phyloP scores from a whole-genome alignment of 2,113 vertebrate genomes.

The Oostethus manadensis region DNA sequence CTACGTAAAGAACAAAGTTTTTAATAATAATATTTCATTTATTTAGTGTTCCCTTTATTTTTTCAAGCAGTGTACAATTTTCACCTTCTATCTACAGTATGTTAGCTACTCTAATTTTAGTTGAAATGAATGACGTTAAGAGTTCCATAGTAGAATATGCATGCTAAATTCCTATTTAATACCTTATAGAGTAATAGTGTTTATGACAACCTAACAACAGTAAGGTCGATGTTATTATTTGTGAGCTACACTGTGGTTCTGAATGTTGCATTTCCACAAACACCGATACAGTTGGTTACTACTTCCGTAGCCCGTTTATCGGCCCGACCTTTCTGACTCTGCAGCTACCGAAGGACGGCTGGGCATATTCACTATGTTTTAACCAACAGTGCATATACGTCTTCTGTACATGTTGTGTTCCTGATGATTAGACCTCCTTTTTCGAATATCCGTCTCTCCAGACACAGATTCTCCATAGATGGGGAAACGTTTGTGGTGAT shows the following conservation, averaged over 20 bases:
- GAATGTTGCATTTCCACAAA: neutral
- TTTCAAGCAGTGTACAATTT: no score
- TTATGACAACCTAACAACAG: neutral
- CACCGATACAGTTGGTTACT: neutral
- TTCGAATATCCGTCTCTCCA: neutral
- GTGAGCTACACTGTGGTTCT: neutral
- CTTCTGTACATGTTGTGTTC: no score
- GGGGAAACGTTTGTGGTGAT: slow-evolving; percentile 13
- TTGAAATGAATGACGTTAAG: neutral
- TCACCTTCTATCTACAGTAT: neutral
- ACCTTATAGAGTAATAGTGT: neutral
- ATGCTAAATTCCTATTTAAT: neutral
- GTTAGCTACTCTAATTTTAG: neutral
- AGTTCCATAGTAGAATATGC: no score
- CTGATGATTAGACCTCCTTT: no score
- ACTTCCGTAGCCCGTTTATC: neutral
- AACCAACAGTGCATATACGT: neutral
- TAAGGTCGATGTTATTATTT: no score
- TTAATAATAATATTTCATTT: no score
- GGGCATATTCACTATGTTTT: no score
- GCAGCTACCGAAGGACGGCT: no score
- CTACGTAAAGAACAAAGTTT: no score
- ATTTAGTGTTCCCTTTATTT: no score
- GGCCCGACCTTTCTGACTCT: neutral
- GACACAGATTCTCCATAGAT: neutral